Conservation (phyloP, 2,888 invertebrate species). For the Hemicrepidius hirtus region DNA sequence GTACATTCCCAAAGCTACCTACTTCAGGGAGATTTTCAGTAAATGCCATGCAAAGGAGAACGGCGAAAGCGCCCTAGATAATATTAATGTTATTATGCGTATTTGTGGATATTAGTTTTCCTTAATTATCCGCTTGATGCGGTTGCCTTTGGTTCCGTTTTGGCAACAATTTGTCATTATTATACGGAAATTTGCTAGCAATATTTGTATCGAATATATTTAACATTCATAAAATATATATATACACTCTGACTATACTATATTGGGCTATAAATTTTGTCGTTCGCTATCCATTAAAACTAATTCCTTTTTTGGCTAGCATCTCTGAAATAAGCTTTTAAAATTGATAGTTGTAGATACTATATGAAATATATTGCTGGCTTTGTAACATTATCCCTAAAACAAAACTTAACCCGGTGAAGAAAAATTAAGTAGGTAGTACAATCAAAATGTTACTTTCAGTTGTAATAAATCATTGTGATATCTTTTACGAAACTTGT, state of each 20-base stretch:
- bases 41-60: background rate
- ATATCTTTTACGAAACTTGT: no score
- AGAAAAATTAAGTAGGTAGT: background rate
- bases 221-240: constrained; percentile 2
- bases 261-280: constrained; percentile 7
- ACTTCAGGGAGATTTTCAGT: constrained; percentile 6
- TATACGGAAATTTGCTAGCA: background rate
- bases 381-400: no score
- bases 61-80: background rate
- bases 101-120: constrained; percentile 2
- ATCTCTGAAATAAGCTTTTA: background rate
- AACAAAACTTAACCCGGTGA: background rate
- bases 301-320: constrained; percentile 12
- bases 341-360: background rate
- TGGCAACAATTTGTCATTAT: constrained; percentile 21
- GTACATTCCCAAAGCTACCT: background rate
- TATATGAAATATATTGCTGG: background rate
- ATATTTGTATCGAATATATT: background rate
- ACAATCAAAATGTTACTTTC: background rate
- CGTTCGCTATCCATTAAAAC: constrained; percentile 13
- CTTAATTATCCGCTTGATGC: constrained; percentile 8
- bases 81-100: constrained; percentile 3
- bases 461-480: background rate
- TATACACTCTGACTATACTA: background rate
- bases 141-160: background rate